Evolutionary conservation across 1,140 invertebrate genomes (phyloP).

Genomic region (Diuraphis noxia): DNA sequence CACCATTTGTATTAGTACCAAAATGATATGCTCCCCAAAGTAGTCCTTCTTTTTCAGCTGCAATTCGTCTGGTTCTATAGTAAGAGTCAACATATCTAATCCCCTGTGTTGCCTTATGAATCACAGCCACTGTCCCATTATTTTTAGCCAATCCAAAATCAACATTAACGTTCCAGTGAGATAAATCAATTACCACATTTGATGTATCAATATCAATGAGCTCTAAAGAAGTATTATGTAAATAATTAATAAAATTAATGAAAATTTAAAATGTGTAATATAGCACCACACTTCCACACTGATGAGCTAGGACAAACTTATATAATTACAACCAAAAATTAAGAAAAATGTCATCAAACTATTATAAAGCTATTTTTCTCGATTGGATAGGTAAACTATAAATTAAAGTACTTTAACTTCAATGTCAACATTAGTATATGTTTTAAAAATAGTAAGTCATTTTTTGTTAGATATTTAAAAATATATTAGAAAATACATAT

Average conservation of each 20-base stretch:
- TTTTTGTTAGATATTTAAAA: neutral
- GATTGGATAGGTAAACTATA: neutral
- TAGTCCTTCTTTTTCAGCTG: slow-evolving; percentile 42
- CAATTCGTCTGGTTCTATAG: slow-evolving; percentile 7
- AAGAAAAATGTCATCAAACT: neutral
- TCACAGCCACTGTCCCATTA: slow-evolving; percentile 42
- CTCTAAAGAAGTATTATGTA: slow-evolving; percentile 41
- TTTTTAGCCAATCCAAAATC: slow-evolving; percentile 36
- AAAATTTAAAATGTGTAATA: neutral
- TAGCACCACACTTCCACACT: neutral
- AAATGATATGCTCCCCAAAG: slow-evolving; percentile 55
- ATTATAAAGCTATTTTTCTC: neutral
- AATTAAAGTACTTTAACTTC: neutral
- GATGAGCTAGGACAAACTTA: neutral
- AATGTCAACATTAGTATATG: neutral
- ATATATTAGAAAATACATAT: neutral
- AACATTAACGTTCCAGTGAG: slow-evolving; percentile 52
- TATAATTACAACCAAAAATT: neutral
- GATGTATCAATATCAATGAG: neutral
- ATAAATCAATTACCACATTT: slow-evolving; percentile 42
- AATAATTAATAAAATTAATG: slow-evolving; percentile 8
- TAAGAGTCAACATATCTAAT: neutral
- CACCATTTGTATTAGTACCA: slow-evolving; percentile 30
- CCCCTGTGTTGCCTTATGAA: slow-evolving; percentile 52
- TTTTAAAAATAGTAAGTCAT: neutral